Conservation (phyloP, 2,113 vertebrate species). For the Nothocercus nigrocapillus region DNA sequence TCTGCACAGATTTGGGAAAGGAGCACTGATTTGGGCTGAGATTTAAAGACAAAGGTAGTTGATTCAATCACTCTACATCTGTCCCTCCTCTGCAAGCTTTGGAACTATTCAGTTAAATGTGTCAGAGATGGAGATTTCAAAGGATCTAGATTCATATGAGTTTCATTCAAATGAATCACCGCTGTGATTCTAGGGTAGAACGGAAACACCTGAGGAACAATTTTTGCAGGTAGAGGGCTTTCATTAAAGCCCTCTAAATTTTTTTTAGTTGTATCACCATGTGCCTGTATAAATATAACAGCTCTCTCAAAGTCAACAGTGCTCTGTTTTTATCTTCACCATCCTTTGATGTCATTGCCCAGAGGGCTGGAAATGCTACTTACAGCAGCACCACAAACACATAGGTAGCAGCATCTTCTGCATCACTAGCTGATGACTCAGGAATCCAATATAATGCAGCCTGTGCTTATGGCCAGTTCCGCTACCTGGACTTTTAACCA, state of each 20-base stretch:
- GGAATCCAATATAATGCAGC: constrained; percentile 6
- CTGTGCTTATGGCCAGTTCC: neutral
- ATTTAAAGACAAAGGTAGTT: neutral
- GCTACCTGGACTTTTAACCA: constrained; percentile 37
- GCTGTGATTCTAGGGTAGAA: neutral
- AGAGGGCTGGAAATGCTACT: constrained; percentile 50
- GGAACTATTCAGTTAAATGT: neutral
- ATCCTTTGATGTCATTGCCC: constrained; percentile 45
- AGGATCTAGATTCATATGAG: neutral
- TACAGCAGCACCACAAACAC: constrained; percentile 18
- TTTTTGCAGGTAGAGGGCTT: neutral
- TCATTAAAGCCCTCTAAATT: neutral
- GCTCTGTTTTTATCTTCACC: constrained; percentile 16
- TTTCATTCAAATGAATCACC: neutral
- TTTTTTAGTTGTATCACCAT: constrained; percentile 29
- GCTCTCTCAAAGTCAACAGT: constrained; percentile 43
- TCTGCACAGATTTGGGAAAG: neutral
- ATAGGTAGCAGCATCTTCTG: constrained; percentile 18
- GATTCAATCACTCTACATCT: neutral
- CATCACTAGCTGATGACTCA: constrained; percentile 43
- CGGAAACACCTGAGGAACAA: neutral
- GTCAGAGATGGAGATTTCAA: neutral
- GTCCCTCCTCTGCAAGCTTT: neutral
- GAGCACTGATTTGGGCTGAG: neutral
- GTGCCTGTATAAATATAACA: constrained; percentile 24